Conservation (phyloP, 2,113 vertebrate species). For the Pygoscelis adeliae region DNA sequence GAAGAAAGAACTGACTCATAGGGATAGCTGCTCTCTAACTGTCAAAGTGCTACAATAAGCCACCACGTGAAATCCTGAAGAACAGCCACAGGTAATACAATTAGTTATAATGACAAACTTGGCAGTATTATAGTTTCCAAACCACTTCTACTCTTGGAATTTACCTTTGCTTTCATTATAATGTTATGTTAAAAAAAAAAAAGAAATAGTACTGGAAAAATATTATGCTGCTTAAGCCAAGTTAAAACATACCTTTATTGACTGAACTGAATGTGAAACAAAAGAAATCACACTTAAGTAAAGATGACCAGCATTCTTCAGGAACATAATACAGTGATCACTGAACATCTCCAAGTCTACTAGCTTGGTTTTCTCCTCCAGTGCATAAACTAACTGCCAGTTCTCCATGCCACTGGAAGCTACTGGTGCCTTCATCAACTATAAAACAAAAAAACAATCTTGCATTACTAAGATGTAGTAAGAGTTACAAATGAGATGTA, state of each 20-base stretch:
- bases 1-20: not conserved
- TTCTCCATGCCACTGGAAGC: slow-evolving; percentile 76
- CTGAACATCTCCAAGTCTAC: slow-evolving; percentile 91
- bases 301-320: slow-evolving; percentile 74
- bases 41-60: not conserved
- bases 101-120: not conserved
- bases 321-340: slow-evolving; percentile 84
- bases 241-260: slow-evolving; percentile 79
- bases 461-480: not conserved
- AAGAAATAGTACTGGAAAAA: not conserved
- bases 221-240: not conserved
- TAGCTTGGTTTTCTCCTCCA: slow-evolving; percentile 76
- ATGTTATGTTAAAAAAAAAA: not conserved
- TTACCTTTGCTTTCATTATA: not conserved
- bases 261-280: slow-evolving; percentile 68
- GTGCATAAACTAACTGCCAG: slow-evolving; percentile 83
- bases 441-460: not conserved
- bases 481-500: not conserved
- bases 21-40: not conserved
- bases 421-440: slow-evolving; percentile 86
- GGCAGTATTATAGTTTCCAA: not conserved
- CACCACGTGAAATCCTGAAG: not conserved
- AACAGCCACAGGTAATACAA: not conserved
- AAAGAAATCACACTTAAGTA: slow-evolving; percentile 82
- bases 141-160: not conserved